Base-by-base conservation (phyloP, 2,797 vertebrate genomes). In the Megaceryle alcyon region DNA sequence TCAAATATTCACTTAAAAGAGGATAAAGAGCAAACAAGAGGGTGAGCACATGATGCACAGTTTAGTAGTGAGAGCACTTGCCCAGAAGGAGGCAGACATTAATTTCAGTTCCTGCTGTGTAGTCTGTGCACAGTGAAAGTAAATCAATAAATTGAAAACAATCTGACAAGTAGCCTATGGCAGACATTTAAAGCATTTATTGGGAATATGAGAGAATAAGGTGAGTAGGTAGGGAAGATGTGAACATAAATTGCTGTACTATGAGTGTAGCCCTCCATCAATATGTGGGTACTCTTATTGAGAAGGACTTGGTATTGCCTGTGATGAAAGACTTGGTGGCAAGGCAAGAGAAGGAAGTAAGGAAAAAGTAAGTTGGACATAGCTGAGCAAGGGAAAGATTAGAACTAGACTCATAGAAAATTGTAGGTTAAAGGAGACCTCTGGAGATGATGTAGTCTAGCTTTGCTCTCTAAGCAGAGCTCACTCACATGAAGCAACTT, bases 91-190 rank as follows among this genome's bases (percentile, higher is more conserved):
- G 29, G 33, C 15, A 86, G 33, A 29, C 8, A 31, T 64, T 15
- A 4, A 46, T 18, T 44, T 60, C 2, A 0, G 12, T 9, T 66
- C 21, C 37, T 14, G 23, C 14, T 80, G 4, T 20, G 35, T 18
- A 5, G 39, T 51, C 33, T 71, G 26, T n/a, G 25, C 15, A 33
- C 77, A 78, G 15, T 44, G 8, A 33, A 88, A 51, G 21, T 2
- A 5, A 21, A 53, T 25, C 6, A 71, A 57, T 54, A 28, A 61
- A 78, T 28, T 0, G 0, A 59, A 57, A 68, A 17, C 33, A 72
- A 84, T 37, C 3, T 3, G 14, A 66, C 3, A 2, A 78, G 31
- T 31, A 56, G 23, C 19, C 43, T n/a, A 12, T 37, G 54, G 41
- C 35, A 93, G 82, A n/a, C 77, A 48, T 15, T 66, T 41, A 21